Evolutionary conservation across 2,888 invertebrate species (phyloP).

Genomic region (Beris morrisii): DNA sequence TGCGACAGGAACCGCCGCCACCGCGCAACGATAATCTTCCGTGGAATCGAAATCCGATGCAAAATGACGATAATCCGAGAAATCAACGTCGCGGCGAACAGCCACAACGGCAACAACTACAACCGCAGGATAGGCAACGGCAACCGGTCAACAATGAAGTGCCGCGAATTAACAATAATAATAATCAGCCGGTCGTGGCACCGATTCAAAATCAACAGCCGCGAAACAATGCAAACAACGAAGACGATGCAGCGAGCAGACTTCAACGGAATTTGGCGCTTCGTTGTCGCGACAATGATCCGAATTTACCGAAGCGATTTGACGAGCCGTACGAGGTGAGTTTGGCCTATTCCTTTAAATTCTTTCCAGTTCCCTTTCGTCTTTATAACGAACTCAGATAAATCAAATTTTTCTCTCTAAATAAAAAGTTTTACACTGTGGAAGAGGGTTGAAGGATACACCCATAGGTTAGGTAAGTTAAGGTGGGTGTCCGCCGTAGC

Average conservation of each 20-base stretch:
- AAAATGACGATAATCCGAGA: slow-evolving; percentile 4
- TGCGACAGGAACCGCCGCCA: slow-evolving; percentile 23
- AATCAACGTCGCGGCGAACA: slow-evolving; percentile 14
- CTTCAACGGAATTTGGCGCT: slow-evolving; percentile 54
- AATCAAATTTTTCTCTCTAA: too few relatives aligned
- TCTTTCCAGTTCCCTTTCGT: too few relatives aligned
- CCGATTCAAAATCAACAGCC: slow-evolving; percentile 8
- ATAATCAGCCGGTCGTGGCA: slow-evolving; percentile 19
- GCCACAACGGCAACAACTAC: slow-evolving; percentile 16
- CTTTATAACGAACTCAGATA: too few relatives aligned
- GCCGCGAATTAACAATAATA: slow-evolving; percentile 27
- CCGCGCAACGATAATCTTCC: slow-evolving; percentile 22
- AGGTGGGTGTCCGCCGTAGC: too few relatives aligned
- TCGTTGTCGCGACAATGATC: slow-evolving; percentile 53
- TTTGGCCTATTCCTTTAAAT: neutral
- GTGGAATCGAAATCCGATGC: slow-evolving; percentile 16
- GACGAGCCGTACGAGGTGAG: slow-evolving; percentile 54
- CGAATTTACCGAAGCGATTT: slow-evolving; percentile 53
- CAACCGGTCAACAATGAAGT: slow-evolving; percentile 26
- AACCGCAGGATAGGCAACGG: slow-evolving; percentile 38
- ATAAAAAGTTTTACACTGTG: too few relatives aligned
- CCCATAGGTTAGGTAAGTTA: too few relatives aligned
- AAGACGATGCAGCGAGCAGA: slow-evolving; percentile 53
- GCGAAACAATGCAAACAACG: slow-evolving; percentile 41
- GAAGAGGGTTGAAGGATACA: too few relatives aligned